These are phyloP conservation scores for Pantherophis vulpinus DNA, from an alignment of 2,797 vertebrate species.

Conservation along the genomic window DNA sequence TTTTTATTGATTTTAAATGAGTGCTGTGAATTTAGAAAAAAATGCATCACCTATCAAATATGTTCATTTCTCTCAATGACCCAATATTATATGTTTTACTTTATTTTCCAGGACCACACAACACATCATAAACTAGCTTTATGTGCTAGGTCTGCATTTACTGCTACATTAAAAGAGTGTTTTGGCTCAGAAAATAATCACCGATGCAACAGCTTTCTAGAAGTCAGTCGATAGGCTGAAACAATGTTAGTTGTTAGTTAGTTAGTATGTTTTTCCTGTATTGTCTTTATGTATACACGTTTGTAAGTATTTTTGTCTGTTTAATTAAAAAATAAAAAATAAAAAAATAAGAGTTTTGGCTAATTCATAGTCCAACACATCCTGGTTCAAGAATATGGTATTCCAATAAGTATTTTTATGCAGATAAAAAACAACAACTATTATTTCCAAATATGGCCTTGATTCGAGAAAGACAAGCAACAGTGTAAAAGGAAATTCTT, in stretches of 20 bases:
- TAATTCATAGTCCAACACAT: background rate
- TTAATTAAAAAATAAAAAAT: no score
- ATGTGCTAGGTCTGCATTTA: background rate
- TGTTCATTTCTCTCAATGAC: background rate
- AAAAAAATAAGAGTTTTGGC: background rate
- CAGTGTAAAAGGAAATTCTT: slow-evolving; percentile 47
- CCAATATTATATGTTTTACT: background rate
- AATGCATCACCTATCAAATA: background rate
- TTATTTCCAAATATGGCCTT: background rate
- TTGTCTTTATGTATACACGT: no score
- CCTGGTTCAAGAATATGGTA: background rate
- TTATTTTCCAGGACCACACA: background rate
- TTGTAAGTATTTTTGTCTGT: no score
- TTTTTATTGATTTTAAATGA: background rate
- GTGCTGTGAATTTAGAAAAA: background rate
- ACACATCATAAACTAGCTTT: background rate
- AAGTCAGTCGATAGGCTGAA: no score
- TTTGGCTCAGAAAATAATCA: no score
- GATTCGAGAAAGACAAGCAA: background rate
- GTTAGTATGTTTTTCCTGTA: no score
- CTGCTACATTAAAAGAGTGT: background rate
- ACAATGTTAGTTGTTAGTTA: no score
- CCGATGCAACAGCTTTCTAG: no score
- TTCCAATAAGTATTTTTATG: background rate
- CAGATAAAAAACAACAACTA: background rate